Evolutionary conservation across 2,888 invertebrate species (phyloP), one percentile per base, ranked within the genome.

Genomic region (Agrenia bidenticulata): DNA sequence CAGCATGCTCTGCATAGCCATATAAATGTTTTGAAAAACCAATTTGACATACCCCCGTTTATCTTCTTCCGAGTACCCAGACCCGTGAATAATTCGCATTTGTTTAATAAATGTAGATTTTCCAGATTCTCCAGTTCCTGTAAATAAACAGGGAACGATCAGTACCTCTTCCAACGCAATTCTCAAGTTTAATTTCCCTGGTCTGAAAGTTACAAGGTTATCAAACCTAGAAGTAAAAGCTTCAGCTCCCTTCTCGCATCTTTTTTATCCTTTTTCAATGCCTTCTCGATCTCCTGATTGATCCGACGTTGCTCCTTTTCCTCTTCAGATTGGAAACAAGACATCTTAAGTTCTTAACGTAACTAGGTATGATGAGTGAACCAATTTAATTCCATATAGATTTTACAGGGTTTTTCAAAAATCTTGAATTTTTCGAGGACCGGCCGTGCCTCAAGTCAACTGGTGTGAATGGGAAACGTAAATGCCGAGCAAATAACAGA

Each of bases 61-160:
- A 19, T 69, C 69, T 56, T 66, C 56, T 7, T 63, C 60, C 1
- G 62, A 61, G 39, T 66, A 69, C 19, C 66, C 65, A 21, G 58
- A 49, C 1, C 65, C 65, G 45, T 66, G 66, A 24, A 69, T 62
- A 56, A 69, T 66, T 56, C 66, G 58, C 69, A 69, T 69, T 59
- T 69, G 69, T 42, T 69, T 69, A 39, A 69, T 66, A 24, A 69
- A 66, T n/a, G 69, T 69, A 0, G 69, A 66, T 49, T 69, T 69
- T 21, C 69, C 69, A 1, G 69, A 65, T 51, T 66, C 69, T 56
- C 66, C 69, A 2, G 63, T 63, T 1, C 69, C 66, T 26, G 41
- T n/a, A 15, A 58, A 41, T 17, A 26, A 41, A n/a, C n/a, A n/a
- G n/a, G n/a, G n/a, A n/a, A n/a, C n/a, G n/a, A n/a, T n/a, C 19